phyloP scores from a whole-genome alignment of 2,113 vertebrate genomes.

The Festucalex cinctus region DNA sequence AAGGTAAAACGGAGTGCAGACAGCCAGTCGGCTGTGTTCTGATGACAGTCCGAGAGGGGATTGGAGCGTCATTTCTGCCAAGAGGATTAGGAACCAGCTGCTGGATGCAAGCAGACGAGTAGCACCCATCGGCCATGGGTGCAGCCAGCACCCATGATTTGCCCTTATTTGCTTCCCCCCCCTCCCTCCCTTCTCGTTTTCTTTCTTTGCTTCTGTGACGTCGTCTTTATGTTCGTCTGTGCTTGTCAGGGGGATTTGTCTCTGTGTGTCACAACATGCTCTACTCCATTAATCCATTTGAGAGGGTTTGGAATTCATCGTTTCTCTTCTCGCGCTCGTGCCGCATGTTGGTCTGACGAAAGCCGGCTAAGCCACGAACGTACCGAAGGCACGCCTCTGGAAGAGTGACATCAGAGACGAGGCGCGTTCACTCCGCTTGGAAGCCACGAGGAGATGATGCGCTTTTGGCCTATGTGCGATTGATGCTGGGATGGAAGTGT shows the following conservation, averaged over 20 bases:
- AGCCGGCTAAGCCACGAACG: constrained; percentile 4
- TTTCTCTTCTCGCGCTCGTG: constrained; percentile 11
- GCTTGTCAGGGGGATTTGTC: constrained; percentile 54
- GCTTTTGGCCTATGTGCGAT: constrained; percentile 19
- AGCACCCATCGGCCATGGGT: constrained; percentile 39
- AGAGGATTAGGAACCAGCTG: constrained; percentile 76
- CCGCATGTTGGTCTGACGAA: constrained; percentile 39
- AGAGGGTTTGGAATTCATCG: constrained; percentile 47
- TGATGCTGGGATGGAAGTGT: constrained; percentile 16
- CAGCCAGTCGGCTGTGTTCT: constrained; percentile 44
- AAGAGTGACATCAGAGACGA: constrained; percentile 23
- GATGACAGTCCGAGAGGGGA: constrained; percentile 49
- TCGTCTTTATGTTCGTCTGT: constrained; percentile 48
- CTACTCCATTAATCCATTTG: constrained; percentile 68
- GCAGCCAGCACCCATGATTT: constrained; percentile 27
- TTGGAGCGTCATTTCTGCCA: constrained; percentile 66
- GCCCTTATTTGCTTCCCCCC: constrained; percentile 1
- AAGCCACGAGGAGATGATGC: constrained; percentile 14
- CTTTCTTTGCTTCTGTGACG: constrained; percentile 22
- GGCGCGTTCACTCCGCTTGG: constrained; percentile 8
- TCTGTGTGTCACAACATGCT: constrained; percentile 49
- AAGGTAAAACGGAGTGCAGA: constrained; percentile 31
- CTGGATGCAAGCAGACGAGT: constrained; percentile 50
- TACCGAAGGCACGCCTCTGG: constrained; percentile 9
- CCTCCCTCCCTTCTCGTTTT: neutral